phyloP scores from a whole-genome alignment of 2,113 vertebrate species.

The Tragelaphus scriptus region DNA sequence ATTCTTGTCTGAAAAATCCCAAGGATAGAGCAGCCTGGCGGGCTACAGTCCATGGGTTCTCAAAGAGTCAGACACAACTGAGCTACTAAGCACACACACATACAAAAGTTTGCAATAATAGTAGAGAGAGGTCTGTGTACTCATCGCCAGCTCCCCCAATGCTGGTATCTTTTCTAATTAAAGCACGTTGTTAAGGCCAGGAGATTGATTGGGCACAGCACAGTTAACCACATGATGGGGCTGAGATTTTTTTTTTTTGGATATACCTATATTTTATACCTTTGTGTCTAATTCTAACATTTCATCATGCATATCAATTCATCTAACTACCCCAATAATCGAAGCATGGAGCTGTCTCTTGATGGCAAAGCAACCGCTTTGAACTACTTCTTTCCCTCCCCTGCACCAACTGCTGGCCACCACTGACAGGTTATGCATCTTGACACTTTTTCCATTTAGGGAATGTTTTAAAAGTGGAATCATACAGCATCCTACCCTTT shows the following conservation, averaged over 20 bases:
- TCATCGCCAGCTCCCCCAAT: not conserved
- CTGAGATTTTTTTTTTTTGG: not conserved
- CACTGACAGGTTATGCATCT: not conserved
- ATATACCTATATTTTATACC: not conserved
- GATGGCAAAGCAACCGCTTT: not conserved
- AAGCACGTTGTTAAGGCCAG: not conserved
- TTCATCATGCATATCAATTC: not conserved
- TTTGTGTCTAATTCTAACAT: not conserved
- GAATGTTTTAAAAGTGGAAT: not conserved
- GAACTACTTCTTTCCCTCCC: not conserved
- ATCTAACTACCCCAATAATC: not conserved
- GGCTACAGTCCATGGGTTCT: not conserved
- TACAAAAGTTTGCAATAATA: not conserved
- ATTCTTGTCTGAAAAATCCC: not conserved
- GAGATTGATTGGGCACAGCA: not conserved
- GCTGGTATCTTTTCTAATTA: not conserved
- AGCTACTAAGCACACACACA: not conserved
- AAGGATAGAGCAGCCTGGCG: not conserved
- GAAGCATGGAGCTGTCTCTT: not conserved
- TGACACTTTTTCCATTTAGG: not conserved
- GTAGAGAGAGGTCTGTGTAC: not conserved
- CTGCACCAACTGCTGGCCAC: rapidly evolving
- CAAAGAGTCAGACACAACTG: not conserved
- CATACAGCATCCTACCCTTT: not conserved
- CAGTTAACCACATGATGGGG: not conserved